A percentile compares a stretch with the other conserved stretches of the same genome.
phyloP scores from a whole-genome alignment of 2,113 vertebrate species.

The Cochlearius cochlearius region DNA sequence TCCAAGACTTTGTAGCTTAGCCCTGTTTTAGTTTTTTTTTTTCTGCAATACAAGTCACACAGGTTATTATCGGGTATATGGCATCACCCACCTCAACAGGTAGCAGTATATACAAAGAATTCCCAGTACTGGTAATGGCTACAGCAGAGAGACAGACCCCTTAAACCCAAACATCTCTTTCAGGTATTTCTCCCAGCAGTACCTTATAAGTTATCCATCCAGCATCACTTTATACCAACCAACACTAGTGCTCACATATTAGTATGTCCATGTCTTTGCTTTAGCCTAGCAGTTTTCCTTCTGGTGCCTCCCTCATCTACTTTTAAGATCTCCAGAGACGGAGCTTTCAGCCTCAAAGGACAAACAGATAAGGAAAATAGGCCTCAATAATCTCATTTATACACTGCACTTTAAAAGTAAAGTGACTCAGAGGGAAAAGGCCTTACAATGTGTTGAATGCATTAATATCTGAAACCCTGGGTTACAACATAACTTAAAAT shows the following conservation, averaged over 20 bases:
- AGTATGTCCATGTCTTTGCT: background rate
- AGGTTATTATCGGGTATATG: background rate
- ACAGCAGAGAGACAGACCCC: background rate
- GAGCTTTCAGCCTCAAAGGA: background rate
- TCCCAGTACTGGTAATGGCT: background rate
- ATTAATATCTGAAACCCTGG: background rate
- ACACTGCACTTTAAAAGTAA: background rate
- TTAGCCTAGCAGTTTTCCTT: background rate
- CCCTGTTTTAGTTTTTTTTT: too few relatives aligned
- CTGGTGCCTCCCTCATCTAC: background rate
- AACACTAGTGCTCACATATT: background rate
- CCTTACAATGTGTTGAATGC: background rate
- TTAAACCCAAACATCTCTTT: background rate
- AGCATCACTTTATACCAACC: background rate
- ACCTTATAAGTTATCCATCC: background rate
- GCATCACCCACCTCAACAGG: background rate
- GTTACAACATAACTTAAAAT: background rate
- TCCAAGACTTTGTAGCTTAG: background rate
- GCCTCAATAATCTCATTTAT: background rate
- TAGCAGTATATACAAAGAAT: background rate
- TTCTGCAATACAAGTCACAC: background rate
- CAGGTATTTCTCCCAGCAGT: background rate
- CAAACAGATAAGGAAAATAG: background rate
- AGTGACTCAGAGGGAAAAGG: background rate
- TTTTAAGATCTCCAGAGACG: background rate